Evolutionary conservation across 2,113 vertebrate genomes (phyloP), one percentile per base, ranked within the genome.

Genomic region (Toxotes chatareus): DNA sequence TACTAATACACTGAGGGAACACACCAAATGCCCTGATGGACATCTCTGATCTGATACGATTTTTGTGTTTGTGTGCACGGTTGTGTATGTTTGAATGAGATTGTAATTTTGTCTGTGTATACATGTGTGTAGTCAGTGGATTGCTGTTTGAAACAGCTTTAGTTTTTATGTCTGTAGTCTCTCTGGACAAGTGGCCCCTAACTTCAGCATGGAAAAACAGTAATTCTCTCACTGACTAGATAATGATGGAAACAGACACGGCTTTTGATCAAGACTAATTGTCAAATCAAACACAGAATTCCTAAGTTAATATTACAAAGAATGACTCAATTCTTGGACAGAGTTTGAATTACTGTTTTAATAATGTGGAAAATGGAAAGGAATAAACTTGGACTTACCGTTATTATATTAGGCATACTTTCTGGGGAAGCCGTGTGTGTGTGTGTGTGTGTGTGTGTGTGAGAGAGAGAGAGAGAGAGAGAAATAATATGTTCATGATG

Each of bases 1-100:
- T 67, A 77, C 57, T 82, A 85, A 90, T 86, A 74, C 81, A 84
- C 62, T 3, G 53, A 60, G 82, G 68, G 17, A 69, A 31, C 55
- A 77, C 47, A 53, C 31, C n/a, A 42, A 77, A 59, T 31, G 71
- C 65, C 70, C 36, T 62, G 47, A n/a, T 55, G 61, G 68, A 38
- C 60, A 46, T 67, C n/a, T 67, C 75, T 68, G 23, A 72, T 62
- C 59, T n/a, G 44, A 44, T 17, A 27, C 12, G 46, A 21, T 6
- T 44, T 60, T 27, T 56, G 55, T 79, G 61, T 73, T 13, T 55
- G 53, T 65, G 55, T 59, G 46, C 32, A 42, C 27, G 27, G 19
- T 36, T 71, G 27, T 76, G 36, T 23, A 4, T 53, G 57, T n/a
- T n/a, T 72, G 56, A 56, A 59, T 75, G 62, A 75, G 55, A 8